Conservation (phyloP, 2,888 invertebrate genomes). For the Lasioglossum marginatum region DNA sequence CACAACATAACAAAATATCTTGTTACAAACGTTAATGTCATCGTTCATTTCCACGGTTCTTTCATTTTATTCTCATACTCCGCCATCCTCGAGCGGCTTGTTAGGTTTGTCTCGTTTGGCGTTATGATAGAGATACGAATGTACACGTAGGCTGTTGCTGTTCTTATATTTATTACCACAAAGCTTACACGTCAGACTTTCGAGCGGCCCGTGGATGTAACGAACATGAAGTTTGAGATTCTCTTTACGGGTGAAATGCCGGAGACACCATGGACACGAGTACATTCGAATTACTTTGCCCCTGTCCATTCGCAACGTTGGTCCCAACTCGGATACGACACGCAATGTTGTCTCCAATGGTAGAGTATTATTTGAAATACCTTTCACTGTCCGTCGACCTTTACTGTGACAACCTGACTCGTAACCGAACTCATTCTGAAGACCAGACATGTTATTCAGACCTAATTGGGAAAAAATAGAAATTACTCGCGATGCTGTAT, state of each 20-base stretch:
- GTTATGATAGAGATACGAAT: conserved; percentile 83
- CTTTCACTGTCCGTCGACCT: conserved; percentile 80
- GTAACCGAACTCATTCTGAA: conserved; percentile 62
- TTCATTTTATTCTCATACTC: conserved; percentile 36
- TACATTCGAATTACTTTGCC: conserved; percentile 83
- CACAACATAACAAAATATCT: conserved; percentile 30
- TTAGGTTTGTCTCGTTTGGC: conserved; percentile 80
- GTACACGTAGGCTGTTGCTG: conserved; percentile 83
- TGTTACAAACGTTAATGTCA: conserved; percentile 15
- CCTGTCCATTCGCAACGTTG: conserved; percentile 81
- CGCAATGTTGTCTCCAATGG: conserved; percentile 82
- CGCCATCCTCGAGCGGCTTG: conserved; percentile 67
- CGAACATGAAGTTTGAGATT: conserved; percentile 90
- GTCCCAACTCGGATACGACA: conserved; percentile 82
- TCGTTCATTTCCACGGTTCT: neutral
- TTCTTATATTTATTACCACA: conserved; percentile 87
- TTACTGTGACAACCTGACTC: conserved; percentile 66
- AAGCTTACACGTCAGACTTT: conserved; percentile 89
- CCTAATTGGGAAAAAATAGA: conserved; percentile 42
- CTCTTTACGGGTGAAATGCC: conserved; percentile 83
- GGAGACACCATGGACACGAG: conserved; percentile 83
- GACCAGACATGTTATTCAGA: conserved; percentile 47
- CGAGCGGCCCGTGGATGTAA: conserved; percentile 89
- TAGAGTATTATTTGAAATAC: conserved; percentile 78
- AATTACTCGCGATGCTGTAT: neutral